Evolutionary conservation across 2,113 vertebrate genomes (phyloP), one percentile per base, ranked within the genome.

Genomic region (Cephalopholis sonnerati): DNA sequence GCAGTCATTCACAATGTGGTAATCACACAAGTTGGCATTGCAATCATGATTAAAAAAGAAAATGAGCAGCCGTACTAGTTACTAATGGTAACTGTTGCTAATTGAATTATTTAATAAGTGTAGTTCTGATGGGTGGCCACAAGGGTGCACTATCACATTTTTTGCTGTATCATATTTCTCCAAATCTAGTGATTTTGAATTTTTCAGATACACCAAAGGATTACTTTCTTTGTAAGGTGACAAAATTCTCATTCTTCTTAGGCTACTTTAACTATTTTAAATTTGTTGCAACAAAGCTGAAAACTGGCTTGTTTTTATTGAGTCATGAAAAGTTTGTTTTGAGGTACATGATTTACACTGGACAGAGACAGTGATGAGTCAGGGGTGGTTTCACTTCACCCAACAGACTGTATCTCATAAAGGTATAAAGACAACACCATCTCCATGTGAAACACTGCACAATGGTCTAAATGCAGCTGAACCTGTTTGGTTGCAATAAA

Each of bases 41-140:
- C n/a, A n/a, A n/a, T n/a, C n/a, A 36, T 36, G 32, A 36, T 36
- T 4, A 36, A 36, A 36, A 36, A 36, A 36, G 5, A 32, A 5
- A 6, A 7, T 36, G 32, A 7, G 7, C 32, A 36, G 32, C 32
- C 32, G 5, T 36, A 36, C 32, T 7, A 36, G 6, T 36, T 7
- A 36, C 32, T 36, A 5, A 36, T 1, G 32, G 1, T 36, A 36
- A 36, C 32, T 36, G 32, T 36, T 36, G 32, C 32, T 7, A 36
- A 36, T 36, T 36, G 4, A 32, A 7, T 36, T 36, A 36, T 36
- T 36, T 4, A 36, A 36, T 36, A 36, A 20, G 25, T 87, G 68
- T 44, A 73, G 32, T 44, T n/a, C 58, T 41, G 3, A 20, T 55
- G 1, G 13, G 3, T 77, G 63, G 27, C 73, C 87, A 89, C 53